Evolutionary conservation across 2,888 invertebrate species (phyloP), one percentile per base, ranked within the genome.

Genomic region (Belgica antarctica): DNA sequence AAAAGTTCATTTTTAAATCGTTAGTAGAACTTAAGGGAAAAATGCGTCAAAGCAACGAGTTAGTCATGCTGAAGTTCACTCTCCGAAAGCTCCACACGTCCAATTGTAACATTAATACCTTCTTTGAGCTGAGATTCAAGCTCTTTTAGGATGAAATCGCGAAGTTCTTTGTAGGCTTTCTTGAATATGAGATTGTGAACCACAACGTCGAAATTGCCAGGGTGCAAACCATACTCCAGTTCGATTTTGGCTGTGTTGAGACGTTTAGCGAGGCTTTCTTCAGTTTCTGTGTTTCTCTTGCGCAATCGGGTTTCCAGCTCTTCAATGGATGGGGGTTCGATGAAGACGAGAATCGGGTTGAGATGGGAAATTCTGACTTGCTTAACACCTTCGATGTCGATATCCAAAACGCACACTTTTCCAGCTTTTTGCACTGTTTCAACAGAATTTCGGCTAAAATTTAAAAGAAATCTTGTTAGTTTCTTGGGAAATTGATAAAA

Each of bases 351-450:
- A 75, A 91, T 81, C 0, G 96, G 92, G 77, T 93, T 85, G 8
- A 97, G 81, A 76, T 90, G 86, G 22, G 90, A 89, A 71, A 86
- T 83, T 76, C 92, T 93, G 10, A 98, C 87, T 79, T 88, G 90
- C 75, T 92, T 91, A 0, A 97, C 96, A 19, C 97, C 98, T 81
- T 97, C 92, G 69, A 94, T 87, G 75, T 98, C 97, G 74, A 98
- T 93, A 77, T 98, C 98, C 73, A 98, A 81, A 1, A 98, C 87
- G 77, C 97, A 97, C 47, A 97, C 87, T 77, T 90, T 90, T 1
- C 96, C 96, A 15, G 86, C 83, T 15, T 83, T 81, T 72, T 87
- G 86, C 0, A 98, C 92, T 72, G 87, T 87, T 74, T 89, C 85
- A 0, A 99, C 92, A 0, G 96, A 90, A 74, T 83, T 83, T 80